Evolutionary conservation across 2,888 invertebrate genomes (phyloP), one percentile per base, ranked within the genome.

Genomic region (Priocnemis perturbator): DNA sequence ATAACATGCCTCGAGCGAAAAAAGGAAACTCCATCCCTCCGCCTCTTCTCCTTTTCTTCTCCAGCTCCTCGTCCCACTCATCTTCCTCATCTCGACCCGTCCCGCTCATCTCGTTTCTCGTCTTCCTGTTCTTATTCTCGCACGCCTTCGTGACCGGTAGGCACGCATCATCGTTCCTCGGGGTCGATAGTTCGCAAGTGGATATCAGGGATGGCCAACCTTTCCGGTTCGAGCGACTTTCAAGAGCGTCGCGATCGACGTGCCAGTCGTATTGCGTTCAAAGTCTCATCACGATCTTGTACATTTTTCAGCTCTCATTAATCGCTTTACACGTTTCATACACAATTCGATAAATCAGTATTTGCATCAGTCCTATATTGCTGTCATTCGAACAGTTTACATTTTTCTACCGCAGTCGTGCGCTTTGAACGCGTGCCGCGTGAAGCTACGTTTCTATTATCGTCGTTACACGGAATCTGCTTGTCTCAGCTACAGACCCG

Each of bases 1-100:
- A 86, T 87, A 85, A 86, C 83, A 86, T 85, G 82, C 82, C 82
- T 79, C 68, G 73, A 74, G 62, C 53, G 50, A 58, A 53, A 64
- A 64, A 50, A 50, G 50, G 50, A 50, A 37, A 37, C 7, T 3
- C 37, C 37, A 11, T 9, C 53, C 14, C 2, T 37, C 50, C 20
- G 50, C 17, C 14, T 17, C 14, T 50, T n/a, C 50, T 17, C 7
- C 17, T 17, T 15, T 17, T 50, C 50, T 15, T 20, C 48, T 48
- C 3, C 19, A 17, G 19, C 50, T 64, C 57, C 64, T 44, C 20
- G 52, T 50, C 64, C 37, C 14, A 1, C 37, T 37, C 37, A 7
- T 37, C 37, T 37, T 3, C 37, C 37, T 37, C 37, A 65, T 53
- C 64, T 44, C n/a, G n/a, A n/a, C n/a, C 26, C 26, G 26, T 5